These are phyloP conservation scores for Myotis planiceps DNA, from an alignment of 2,797 vertebrate species.

Conservation along the genomic window DNA sequence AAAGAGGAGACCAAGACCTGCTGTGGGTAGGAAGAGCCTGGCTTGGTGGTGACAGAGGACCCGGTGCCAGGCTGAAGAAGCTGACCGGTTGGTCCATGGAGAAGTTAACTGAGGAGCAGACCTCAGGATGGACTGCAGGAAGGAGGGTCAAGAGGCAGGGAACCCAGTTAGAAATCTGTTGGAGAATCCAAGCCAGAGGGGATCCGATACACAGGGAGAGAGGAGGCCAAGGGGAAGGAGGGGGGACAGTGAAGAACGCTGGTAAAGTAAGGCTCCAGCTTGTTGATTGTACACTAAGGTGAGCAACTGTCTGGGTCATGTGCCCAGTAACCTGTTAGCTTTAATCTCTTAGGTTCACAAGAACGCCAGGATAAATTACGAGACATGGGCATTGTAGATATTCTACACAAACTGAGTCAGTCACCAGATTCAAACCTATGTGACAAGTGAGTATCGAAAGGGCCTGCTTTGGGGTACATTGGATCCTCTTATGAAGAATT, in stretches of 20 bases:
- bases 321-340: conserved; percentile 32
- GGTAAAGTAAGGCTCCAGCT: not conserved
- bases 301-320: not conserved
- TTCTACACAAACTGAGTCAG: conserved; percentile 97
- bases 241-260: not conserved
- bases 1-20: not conserved
- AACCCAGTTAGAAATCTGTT: not conserved
- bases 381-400: conserved; percentile 98
- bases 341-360: conserved; percentile 93
- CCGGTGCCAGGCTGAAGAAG: not conserved
- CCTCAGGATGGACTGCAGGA: not conserved
- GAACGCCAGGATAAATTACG: conserved; percentile 97
- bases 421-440: conserved; percentile 96
- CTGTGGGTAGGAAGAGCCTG: not conserved
- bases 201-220: too few species aligned
- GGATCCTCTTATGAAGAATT: not conserved
- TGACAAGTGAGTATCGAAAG: conserved; percentile 92
- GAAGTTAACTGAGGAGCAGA: not conserved
- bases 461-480: not conserved
- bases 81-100: not conserved
- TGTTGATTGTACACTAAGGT: not conserved
- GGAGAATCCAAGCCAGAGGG: not conserved
- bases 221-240: too few species aligned
- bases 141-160: not conserved
- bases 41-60: not conserved